Evolutionary conservation across 2,113 vertebrate species (phyloP), one percentile per base, ranked within the genome.

Genomic region (Hippocampus zosterae): DNA sequence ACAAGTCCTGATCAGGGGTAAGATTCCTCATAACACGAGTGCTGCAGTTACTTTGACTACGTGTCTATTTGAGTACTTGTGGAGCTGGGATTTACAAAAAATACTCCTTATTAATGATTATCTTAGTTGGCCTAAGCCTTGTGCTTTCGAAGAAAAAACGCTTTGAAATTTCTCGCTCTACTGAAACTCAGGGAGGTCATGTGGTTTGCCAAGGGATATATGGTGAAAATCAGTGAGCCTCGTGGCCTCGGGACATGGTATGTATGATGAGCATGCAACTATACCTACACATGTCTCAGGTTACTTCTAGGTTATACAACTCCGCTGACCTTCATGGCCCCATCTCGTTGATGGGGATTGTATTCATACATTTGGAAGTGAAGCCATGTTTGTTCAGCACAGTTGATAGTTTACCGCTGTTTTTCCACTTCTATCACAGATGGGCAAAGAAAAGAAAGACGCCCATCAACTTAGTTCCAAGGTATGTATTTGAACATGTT

Each of bases 391-490:
- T 89, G 76, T 91, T 81, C 74, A 89, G 81, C 88, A 87, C 84
- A 89, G 84, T 86, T 84, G 80, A 85, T 89, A 92, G 91, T 92
- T 93, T 87, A 91, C 88, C 76, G 90, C 92, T 92, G 90, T 92
- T 92, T 92, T 93, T 92, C 91, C 91, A 92, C 91, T 93, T 93
- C 88, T 93, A 93, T 92, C 89, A 93, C 89, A 93, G 92, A 93
- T 93, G 90, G 91, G 91, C 91, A 92, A 93, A 93, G 92, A 93
- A 93, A 93, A 93, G 92, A 93, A 93, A 92, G 92, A 90, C 90
- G 90, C 91, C 92, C 87, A 90, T 92, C 91, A 91, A 89, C 91
- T 91, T 93, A 91, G 91, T 88, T 84, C 86, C 90, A 88, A 92
- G 92, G 92, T 93, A 92, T 92, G 92, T 93, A 93, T 92, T 82